phyloP scores from a whole-genome alignment of 2,113 vertebrate species.

The Cettia cetti region DNA sequence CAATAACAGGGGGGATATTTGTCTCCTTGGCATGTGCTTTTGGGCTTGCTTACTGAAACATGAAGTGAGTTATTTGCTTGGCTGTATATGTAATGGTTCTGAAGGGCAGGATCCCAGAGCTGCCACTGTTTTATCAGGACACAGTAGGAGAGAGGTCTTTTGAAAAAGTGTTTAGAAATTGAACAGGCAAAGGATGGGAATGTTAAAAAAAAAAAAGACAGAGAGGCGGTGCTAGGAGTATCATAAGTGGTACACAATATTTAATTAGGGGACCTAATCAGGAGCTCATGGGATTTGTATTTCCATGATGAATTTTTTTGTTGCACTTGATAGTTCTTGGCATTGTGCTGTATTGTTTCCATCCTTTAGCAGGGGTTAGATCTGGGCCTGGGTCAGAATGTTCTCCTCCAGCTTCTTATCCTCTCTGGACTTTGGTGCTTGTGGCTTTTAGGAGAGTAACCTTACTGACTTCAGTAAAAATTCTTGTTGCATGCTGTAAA shows the following conservation, averaged over 20 bases:
- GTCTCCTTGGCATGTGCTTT: neutral
- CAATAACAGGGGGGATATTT: neutral
- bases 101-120: neutral
- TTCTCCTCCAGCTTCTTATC: neutral
- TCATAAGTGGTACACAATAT: neutral
- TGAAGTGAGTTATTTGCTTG: neutral
- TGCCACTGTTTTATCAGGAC: neutral
- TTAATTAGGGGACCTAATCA: neutral
- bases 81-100: neutral
- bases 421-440: rapidly evolving
- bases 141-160: neutral
- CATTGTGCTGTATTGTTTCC: neutral
- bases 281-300: neutral
- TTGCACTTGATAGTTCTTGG: neutral
- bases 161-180: neutral
- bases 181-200: neutral
- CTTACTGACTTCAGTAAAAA: neutral
- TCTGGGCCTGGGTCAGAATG: neutral
- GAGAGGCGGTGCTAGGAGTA: neutral
- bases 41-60: neutral
- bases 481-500: neutral
- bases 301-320: neutral
- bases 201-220: neutral
- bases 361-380: neutral
- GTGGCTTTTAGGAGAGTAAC: neutral